A percentile compares a stretch with the other conserved stretches of the same genome.
Conservation (phyloP, 2,888 invertebrate species). For the Lycaena phlaeas region DNA sequence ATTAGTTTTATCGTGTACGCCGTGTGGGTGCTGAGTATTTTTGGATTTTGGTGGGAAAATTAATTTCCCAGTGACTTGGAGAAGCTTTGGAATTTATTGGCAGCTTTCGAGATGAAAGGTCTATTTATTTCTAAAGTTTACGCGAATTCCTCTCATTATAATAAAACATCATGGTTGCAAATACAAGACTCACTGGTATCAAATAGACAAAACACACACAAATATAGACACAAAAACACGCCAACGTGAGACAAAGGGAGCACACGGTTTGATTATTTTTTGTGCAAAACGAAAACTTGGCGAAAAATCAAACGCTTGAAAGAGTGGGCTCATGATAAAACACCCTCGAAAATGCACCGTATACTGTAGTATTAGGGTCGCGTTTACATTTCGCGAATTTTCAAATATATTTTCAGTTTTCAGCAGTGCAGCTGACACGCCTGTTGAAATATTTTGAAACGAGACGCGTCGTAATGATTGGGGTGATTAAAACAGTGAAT, state of each 20-base stretch:
- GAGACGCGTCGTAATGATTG: neutral
- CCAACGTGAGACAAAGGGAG: neutral
- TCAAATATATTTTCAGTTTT: neutral
- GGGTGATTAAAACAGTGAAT: no score
- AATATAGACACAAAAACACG: neutral
- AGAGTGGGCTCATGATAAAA: neutral
- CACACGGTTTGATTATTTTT: neutral
- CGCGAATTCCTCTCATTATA: no score
- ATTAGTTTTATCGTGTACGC: no score
- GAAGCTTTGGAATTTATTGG: no score
- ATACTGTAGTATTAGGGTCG: neutral
- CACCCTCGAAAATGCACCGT: neutral
- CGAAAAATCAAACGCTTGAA: neutral
- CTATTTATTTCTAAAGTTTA: no score
- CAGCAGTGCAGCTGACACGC: neutral
- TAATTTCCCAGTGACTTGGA: no score
- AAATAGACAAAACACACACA: no score
- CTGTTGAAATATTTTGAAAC: neutral
- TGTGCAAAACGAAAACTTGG: neutral
- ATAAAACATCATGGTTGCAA: no score
- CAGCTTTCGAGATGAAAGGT: no score
- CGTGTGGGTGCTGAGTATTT: no score
- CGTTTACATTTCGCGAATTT: neutral
- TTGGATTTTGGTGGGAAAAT: no score
- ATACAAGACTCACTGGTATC: no score